phyloP scores from a whole-genome alignment of 2,113 vertebrate genomes.

The Onychostoma macrolepis region DNA sequence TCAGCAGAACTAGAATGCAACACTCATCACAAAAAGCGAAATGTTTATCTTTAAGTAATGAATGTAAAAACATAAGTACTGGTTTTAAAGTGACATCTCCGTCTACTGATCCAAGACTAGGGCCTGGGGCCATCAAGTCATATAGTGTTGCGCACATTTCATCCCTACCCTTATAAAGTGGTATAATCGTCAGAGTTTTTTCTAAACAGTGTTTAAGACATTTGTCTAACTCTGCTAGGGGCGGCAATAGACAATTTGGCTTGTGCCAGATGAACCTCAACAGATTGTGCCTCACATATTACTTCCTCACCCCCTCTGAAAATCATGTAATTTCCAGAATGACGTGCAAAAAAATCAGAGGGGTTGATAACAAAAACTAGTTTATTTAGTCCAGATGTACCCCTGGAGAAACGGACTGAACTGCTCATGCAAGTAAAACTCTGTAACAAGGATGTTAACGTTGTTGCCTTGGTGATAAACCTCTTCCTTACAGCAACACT shows the following conservation, averaged over 20 bases:
- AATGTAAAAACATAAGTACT: neutral
- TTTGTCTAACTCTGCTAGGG: neutral
- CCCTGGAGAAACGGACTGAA: neutral
- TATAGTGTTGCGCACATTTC: neutral
- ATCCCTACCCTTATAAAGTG: neutral
- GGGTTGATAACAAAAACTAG: neutral
- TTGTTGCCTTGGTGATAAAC: conserved; percentile 38
- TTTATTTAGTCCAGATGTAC: conserved; percentile 11
- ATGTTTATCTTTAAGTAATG: neutral
- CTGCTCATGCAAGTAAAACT: neutral
- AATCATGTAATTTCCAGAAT: neutral
- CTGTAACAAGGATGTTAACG: conserved; percentile 8
- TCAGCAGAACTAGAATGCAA: neutral
- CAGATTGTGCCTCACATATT: neutral
- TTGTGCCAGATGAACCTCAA: neutral
- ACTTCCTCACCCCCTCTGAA: neutral
- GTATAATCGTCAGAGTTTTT: neutral
- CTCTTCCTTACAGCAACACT: conserved; percentile 18
- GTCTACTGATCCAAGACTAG: neutral
- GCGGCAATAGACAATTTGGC: neutral
- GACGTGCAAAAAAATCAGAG: neutral
- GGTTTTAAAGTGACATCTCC: neutral
- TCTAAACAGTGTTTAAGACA: neutral
- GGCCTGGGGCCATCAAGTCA: neutral
- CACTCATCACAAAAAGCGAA: neutral